A percentile compares a stretch with the other conserved stretches of the same genome.
Evolutionary conservation across 2,113 vertebrate genomes (phyloP).

Genomic region (Poecile atricapillus): DNA sequence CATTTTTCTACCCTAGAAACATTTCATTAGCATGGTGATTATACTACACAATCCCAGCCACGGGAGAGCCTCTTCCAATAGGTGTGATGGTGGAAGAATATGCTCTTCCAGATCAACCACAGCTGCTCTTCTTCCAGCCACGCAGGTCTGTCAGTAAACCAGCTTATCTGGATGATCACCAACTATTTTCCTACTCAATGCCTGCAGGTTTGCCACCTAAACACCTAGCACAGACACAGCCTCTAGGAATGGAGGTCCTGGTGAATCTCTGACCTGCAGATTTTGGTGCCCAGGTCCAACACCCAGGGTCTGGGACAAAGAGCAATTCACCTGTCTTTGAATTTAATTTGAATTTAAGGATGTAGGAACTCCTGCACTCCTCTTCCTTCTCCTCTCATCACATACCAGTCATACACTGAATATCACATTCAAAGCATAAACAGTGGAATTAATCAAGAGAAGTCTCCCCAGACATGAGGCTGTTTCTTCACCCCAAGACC

Average conservation of each 20-base stretch:
- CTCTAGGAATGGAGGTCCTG: neutral
- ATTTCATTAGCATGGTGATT: neutral
- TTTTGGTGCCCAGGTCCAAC: neutral
- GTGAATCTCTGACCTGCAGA: neutral
- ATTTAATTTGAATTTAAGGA: too few species aligned
- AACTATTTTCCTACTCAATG: neutral
- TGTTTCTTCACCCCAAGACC: neutral
- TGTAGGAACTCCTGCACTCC: neutral
- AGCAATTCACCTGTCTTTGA: neutral
- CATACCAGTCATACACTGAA: neutral
- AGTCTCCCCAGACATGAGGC: neutral
- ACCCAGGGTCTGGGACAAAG: neutral
- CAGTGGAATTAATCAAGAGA: neutral
- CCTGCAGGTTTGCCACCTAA: neutral
- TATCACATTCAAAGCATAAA: neutral
- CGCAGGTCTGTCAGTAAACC: neutral
- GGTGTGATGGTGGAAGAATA: neutral
- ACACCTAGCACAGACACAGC: neutral
- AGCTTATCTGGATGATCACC: neutral
- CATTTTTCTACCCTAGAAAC: neutral
- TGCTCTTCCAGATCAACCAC: neutral
- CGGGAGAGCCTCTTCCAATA: neutral
- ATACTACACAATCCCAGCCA: neutral
- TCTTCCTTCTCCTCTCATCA: neutral
- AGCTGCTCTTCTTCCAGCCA: neutral